A percentile compares a stretch with the other conserved stretches of the same genome.
These are phyloP conservation scores for Corbicula japonica DNA, from an alignment of 2,888 invertebrate species.

Conservation along the genomic window DNA sequence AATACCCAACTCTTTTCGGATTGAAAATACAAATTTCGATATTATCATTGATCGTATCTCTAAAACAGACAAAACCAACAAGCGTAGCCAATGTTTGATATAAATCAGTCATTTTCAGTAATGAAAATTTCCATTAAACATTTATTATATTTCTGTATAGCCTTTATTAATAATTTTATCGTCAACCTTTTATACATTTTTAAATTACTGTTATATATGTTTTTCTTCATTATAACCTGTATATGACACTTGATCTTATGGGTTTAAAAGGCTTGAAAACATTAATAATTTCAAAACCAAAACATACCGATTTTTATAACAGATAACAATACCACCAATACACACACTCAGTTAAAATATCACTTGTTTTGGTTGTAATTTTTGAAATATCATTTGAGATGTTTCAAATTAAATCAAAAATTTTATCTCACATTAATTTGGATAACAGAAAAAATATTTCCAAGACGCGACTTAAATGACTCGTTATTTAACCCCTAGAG, in stretches of 20 bases:
- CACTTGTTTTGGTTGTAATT: too few species aligned
- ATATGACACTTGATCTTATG: conserved; percentile 28
- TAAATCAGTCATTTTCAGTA: conserved; percentile 56
- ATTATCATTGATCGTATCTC: conserved; percentile 15
- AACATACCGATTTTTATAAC: too few species aligned
- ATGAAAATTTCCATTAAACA: conserved; percentile 55
- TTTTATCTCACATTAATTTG: too few species aligned
- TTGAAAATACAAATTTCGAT: conserved; percentile 16
- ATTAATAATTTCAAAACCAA: too few species aligned
- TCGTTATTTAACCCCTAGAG: too few species aligned
- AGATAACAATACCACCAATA: too few species aligned
- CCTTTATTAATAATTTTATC: conserved; percentile 54
- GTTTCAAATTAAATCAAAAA: too few species aligned
- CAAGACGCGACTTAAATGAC: too few species aligned
- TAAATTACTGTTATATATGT: conserved; percentile 31
- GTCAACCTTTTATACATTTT: conserved; percentile 11
- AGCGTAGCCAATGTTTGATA: conserved; percentile 19
- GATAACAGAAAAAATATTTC: too few species aligned
- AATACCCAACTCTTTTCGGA: conserved; percentile 15
- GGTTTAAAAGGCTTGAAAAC: conserved; percentile 50
- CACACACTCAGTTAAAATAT: too few species aligned
- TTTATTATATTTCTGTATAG: conserved; percentile 49
- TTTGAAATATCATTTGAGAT: too few species aligned
- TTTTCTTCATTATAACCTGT: conserved; percentile 21
- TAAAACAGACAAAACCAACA: conserved; percentile 12